These are phyloP conservation scores for Malthinus seriepunctatus DNA, from an alignment of 2,888 invertebrate genomes.

Conservation along the genomic window DNA sequence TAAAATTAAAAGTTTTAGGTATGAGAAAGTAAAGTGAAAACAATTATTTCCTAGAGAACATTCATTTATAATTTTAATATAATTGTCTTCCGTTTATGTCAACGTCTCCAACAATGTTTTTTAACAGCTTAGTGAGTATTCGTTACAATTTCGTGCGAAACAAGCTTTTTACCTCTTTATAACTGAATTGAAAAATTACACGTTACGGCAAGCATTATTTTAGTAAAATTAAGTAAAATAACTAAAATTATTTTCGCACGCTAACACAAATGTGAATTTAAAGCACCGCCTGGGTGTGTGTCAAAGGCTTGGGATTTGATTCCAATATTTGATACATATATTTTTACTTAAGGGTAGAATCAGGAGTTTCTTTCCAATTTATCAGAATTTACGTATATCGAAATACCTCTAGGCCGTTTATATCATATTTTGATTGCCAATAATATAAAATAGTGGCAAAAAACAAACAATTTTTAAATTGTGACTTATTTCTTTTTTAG, in stretches of 20 bases:
- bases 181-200: too few species aligned
- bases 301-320: slow-evolving; percentile 51
- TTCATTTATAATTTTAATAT: too few species aligned
- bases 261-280: slow-evolving; percentile 54
- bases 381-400: slow-evolving; percentile 55
- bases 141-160: too few species aligned
- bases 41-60: too few species aligned
- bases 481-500: slow-evolving; percentile 5
- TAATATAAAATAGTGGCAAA: slow-evolving; percentile 36
- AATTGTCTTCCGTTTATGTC: too few species aligned
- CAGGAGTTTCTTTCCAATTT: slow-evolving; percentile 47
- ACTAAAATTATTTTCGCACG: slow-evolving; percentile 41
- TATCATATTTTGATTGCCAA: slow-evolving; percentile 53
- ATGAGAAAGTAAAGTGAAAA: too few species aligned
- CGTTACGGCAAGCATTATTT: too few species aligned
- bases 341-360: slow-evolving; percentile 55
- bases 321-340: slow-evolving; percentile 56
- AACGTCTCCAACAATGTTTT: too few species aligned
- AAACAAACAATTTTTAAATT: slow-evolving; percentile 23
- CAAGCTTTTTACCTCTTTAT: too few species aligned
- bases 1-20: too few species aligned
- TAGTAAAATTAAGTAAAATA: slow-evolving; percentile 3
- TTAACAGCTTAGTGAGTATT: too few species aligned
- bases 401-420: slow-evolving; percentile 53
- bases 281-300: slow-evolving; percentile 54